Evolutionary conservation across 30 jellyfish, hydroid and myxozoan species (phyloP).

Genomic region (Cassiopea xamachana): DNA sequence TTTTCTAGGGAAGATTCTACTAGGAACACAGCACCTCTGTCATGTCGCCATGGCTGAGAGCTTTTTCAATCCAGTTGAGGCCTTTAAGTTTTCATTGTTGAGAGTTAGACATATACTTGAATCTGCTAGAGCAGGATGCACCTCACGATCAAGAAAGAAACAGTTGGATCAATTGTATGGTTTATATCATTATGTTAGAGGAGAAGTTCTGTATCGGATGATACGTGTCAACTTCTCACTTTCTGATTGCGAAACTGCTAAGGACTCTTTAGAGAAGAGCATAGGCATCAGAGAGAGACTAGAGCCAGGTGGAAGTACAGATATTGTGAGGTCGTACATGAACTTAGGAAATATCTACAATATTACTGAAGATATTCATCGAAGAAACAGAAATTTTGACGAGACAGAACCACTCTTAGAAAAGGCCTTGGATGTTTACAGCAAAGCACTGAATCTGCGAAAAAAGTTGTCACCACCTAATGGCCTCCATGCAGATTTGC

Average conservation of each 20-base stretch:
- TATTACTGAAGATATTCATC: conserved; percentile 42
- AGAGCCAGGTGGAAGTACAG: conserved; percentile 33
- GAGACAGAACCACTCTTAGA: neutral
- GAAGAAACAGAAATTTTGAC: neutral
- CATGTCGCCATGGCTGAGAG: conserved; percentile 30
- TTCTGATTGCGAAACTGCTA: conserved; percentile 45
- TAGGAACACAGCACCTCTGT: conserved; percentile 42
- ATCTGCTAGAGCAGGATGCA: neutral
- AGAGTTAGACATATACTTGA: conserved; percentile 26
- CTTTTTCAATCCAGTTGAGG: conserved; percentile 34
- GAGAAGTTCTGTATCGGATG: conserved; percentile 22
- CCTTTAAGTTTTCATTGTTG: conserved; percentile 21
- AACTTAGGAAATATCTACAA: conserved; percentile 32
- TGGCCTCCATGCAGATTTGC: conserved; percentile 26
- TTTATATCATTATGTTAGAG: conserved; percentile 14
- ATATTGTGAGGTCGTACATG: conserved; percentile 13
- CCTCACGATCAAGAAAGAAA: neutral
- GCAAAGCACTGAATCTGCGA: conserved; percentile 36
- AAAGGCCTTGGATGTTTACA: conserved; percentile 25
- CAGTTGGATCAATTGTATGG: neutral
- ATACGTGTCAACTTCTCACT: conserved; percentile 12
- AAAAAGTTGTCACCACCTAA: neutral
- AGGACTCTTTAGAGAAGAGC: conserved; percentile 14
- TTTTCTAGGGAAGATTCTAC: neutral
- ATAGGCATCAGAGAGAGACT: conserved; percentile 10